Base-by-base conservation (phyloP, 2,113 vertebrate genomes). In the Cheirogaleus medius region DNA sequence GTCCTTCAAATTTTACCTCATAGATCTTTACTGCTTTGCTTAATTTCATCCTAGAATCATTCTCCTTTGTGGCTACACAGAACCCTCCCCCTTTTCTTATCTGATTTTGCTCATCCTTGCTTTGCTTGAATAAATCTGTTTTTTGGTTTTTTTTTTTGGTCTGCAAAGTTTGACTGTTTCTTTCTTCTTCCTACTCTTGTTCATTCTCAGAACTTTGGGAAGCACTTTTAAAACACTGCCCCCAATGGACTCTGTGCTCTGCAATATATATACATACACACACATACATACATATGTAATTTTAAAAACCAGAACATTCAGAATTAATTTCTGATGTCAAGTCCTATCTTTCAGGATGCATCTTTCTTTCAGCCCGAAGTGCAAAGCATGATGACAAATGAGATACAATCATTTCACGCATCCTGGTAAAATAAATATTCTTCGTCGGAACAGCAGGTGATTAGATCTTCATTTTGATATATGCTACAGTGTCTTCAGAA, bases 391-490 rank as follows among this genome's bases (percentile, higher is more conserved):
- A 91, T 89, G 95, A 94, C 14, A 91, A 90, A 96, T 77, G 91
- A 91, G 92, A 95, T 94, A 74, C 60, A 91, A 77, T 97, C 49
- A 93, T 86, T 93, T 94, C 64, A 63, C 23, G 49, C 63, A 93
- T 87, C 63, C 78, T 95, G 68, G 83, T 90, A 71, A 97, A 94
- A 96, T 95, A 95, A 90, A 95, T 90, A 81, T 58, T 37, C 83
- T 66, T 39, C 32, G 63, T 77, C 2, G 2, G 64, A 86, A 95
- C 42, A 94, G 68, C 0, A 0, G 66, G 69, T 85, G 94, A 97
- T 95, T 91, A 97, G 73, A 74, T 92, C 81, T 97, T 87, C 69
- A 84, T 92, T 96, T 95, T 98, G 94, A 95, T 91, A 54, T 71
- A 95, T 91, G 23, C 80, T 68, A 9, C 32, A 2, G 49, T 49